Evolutionary conservation across 2,113 vertebrate genomes (phyloP).

Genomic region (Aspidoscelis tigris): DNA sequence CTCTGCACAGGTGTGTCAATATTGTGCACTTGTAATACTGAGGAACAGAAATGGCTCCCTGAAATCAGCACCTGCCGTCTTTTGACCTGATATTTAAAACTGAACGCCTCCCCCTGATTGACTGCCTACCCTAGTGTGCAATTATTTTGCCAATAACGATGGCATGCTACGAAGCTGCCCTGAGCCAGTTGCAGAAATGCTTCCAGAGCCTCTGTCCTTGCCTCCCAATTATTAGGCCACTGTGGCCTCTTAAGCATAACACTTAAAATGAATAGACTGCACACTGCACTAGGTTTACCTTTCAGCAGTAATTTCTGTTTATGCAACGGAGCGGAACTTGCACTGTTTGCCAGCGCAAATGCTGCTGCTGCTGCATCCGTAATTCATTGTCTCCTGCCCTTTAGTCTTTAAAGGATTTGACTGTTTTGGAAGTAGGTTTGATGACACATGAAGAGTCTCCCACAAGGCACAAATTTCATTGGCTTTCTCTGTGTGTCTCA

Average conservation of each 20-base stretch:
- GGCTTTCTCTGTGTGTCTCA: constrained; percentile 16
- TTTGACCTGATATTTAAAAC: constrained; percentile 54
- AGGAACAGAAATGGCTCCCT: constrained; percentile 46
- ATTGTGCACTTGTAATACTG: neutral
- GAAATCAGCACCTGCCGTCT: constrained; percentile 59
- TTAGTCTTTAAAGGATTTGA: constrained; percentile 29
- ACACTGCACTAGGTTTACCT: constrained; percentile 62
- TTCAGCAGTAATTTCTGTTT: constrained; percentile 68
- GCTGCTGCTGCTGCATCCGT: constrained; percentile 34
- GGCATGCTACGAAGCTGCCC: constrained; percentile 57
- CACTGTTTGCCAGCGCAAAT: constrained; percentile 49
- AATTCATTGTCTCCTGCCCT: constrained; percentile 37
- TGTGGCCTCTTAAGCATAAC: constrained; percentile 59
- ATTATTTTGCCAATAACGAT: constrained; percentile 70
- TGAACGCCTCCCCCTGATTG: constrained; percentile 63
- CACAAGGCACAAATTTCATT: constrained; percentile 2
- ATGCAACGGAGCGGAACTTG: constrained; percentile 64
- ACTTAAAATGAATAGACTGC: constrained; percentile 68
- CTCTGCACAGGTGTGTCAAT: constrained; percentile 1
- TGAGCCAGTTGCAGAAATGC: constrained; percentile 68
- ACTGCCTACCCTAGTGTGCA: constrained; percentile 65
- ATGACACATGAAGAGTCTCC: constrained; percentile 16
- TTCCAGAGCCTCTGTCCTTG: constrained; percentile 64
- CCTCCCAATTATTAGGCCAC: constrained; percentile 64
- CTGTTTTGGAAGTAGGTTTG: constrained; percentile 42